Base-by-base conservation (phyloP, 2,888 invertebrate species). In the Hybos culiciformis region DNA sequence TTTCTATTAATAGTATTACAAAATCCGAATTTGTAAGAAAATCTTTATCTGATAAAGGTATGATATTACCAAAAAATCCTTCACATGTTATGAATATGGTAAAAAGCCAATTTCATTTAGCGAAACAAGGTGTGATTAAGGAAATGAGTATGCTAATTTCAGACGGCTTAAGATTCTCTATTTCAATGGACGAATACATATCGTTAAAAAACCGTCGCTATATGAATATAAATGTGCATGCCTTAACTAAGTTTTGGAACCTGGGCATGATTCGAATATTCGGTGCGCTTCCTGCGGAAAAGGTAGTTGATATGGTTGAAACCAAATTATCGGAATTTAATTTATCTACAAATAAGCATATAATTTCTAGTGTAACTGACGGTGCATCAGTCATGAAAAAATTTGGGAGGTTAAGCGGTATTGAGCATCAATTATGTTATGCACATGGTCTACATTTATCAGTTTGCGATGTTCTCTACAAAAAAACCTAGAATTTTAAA, bases 391-490 rank as follows among this genome's bases (percentile, higher is more conserved):
- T 23, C 17, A 14, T 37, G 17, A 37, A 32, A 37, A 37, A 37
- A 37, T 37, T 24, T 37, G 37, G 24, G n/a, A 11, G 24, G 17
- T 24, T 37, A 37, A 37, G 23, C 37, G 24, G 24, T 23, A 37
- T 37, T 11, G 37, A 37, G 37, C 37, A 37, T 2, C 17, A 23
- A 37, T 9, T 48, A 42, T 32, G 31, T 32, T 32, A 32, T 32
- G 31, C 31, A 32, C 31, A 32, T 32, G 15, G 31, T 3, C 31
- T 32, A 32, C 31, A 32, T 32, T 32, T 32, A 32, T 3, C 31
- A 32, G 31, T 32, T 32, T 14, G 14, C 15, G 31, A 32, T 32
- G 31, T 32, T 32, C 31, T 32, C 12, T 26, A 26, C 26, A 26
- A 26, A 26, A 26, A n/a, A 26, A 26, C 12, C 26, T 5, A 26